Percentiles rank a stretch among this genome's conserved stretches.
phyloP scores from a whole-genome alignment of 1,140 invertebrate species.

The Lycorma delicatula region DNA sequence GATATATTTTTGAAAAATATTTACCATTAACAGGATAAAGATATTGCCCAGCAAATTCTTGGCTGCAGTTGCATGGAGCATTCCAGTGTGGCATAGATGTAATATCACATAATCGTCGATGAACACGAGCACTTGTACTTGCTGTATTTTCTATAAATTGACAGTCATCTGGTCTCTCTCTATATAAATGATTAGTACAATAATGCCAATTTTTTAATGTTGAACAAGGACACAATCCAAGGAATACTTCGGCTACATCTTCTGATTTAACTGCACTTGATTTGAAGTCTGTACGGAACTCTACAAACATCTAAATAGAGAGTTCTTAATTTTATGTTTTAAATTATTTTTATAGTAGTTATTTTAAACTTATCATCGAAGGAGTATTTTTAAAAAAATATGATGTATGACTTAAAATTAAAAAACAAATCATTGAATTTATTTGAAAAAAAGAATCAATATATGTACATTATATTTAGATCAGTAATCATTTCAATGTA shows the following conservation, averaged over 20 bases:
- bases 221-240: conserved; percentile 8
- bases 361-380: too few species aligned
- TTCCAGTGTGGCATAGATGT: conserved; percentile 6
- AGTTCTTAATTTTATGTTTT: too few species aligned
- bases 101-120: neutral
- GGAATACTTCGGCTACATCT: conserved; percentile 1
- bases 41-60: neutral
- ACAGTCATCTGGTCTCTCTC: conserved; percentile 11
- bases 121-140: neutral
- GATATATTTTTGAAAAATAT: too few species aligned
- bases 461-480: too few species aligned
- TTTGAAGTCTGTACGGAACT: too few species aligned
- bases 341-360: too few species aligned
- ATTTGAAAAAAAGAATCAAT: too few species aligned
- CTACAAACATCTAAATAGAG: conserved; percentile 2
- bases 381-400: too few species aligned
- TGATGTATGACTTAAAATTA: too few species aligned
- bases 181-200: neutral
- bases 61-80: neutral
- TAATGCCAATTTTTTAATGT: conserved; percentile 9
- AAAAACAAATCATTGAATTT: too few species aligned
- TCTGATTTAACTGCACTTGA: neutral
- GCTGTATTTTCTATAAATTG: conserved; percentile 3
- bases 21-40: too few species aligned
- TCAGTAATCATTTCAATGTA: too few species aligned